Evolutionary conservation across 2,113 vertebrate genomes (phyloP).

Genomic region (Coracopsis vasa): DNA sequence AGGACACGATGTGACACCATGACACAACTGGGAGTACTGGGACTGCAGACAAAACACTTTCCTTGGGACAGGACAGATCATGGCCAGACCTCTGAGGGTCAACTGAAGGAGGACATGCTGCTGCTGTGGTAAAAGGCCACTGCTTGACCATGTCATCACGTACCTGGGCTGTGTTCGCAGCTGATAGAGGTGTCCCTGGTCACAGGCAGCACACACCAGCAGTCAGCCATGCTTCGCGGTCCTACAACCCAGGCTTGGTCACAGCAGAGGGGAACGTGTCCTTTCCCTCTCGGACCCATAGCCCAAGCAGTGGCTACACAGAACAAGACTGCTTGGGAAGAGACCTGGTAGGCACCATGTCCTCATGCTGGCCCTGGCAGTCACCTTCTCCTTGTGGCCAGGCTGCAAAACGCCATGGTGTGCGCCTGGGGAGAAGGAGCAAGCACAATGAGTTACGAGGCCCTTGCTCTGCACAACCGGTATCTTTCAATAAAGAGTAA

Average conservation of each 20-base stretch:
- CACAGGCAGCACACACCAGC: not conserved
- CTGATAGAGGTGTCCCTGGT: not conserved
- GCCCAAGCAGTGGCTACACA: not conserved
- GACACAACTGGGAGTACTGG: not conserved
- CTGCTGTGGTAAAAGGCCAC: not conserved
- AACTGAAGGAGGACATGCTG: not conserved
- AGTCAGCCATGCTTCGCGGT: not conserved
- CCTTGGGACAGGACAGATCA: accelerated
- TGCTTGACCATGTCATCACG: accelerated
- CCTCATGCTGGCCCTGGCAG: too few species aligned
- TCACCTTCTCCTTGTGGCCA: not conserved
- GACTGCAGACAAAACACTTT: not conserved
- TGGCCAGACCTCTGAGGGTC: too few species aligned
- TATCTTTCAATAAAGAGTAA: too few species aligned
- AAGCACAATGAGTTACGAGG: not conserved
- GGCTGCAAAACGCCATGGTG: not conserved
- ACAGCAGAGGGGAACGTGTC: not conserved
- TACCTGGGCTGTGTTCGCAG: not conserved
- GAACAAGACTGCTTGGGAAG: not conserved
- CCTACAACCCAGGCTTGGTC: not conserved
- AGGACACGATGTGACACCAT: not conserved
- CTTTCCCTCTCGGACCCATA: not conserved
- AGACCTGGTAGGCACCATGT: accelerated
- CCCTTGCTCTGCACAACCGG: too few species aligned
- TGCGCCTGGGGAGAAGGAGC: not conserved